Conservation (phyloP, 1,140 invertebrate species). For the honey bee (Apis mellifera) region DNA sequence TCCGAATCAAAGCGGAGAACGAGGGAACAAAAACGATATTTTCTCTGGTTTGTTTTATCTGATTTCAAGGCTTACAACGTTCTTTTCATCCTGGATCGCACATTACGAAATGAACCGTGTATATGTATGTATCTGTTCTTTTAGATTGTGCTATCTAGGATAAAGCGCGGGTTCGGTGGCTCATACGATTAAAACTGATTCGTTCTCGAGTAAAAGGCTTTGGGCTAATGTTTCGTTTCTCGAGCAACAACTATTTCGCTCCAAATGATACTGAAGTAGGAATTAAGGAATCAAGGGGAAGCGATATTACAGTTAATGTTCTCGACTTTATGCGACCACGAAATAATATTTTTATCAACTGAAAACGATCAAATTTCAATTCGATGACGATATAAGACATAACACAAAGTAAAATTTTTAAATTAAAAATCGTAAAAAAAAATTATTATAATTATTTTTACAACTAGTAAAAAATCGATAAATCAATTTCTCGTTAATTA, state of each 20-base stretch:
- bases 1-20: neutral
- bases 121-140: neutral
- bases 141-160: neutral
- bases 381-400: too few species aligned
- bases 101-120: neutral
- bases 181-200: neutral
- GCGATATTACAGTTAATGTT: neutral
- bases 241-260: neutral
- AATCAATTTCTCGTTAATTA: too few species aligned
- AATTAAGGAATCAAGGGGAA: neutral
- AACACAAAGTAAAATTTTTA: too few species aligned
- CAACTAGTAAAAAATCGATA: too few species aligned
- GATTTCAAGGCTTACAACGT: neutral
- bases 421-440: too few species aligned
- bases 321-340: too few species aligned
- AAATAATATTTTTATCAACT: too few species aligned
- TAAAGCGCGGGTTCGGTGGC: neutral
- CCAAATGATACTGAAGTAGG: too few species aligned
- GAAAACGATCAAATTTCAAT: too few species aligned
- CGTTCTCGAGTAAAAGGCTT: neutral
- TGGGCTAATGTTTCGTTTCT: neutral
- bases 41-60: neutral
- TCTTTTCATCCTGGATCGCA: neutral
- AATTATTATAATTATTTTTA: too few species aligned
- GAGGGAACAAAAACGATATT: neutral